Conservation (phyloP, 2,113 vertebrate species). For the Lepus europaeus region DNA sequence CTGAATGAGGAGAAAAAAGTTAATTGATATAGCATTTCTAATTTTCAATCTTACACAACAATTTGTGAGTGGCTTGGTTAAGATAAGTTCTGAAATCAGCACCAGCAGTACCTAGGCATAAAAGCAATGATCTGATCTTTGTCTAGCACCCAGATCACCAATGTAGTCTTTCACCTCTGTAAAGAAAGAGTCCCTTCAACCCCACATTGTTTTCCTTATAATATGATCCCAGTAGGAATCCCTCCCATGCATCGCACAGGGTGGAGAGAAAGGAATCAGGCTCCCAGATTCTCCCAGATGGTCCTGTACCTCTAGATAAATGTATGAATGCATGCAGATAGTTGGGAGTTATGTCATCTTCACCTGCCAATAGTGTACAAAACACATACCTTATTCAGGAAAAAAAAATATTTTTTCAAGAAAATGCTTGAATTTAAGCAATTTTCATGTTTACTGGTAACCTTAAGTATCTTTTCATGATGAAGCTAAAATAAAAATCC, state of each 20-base stretch:
- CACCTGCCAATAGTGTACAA: constrained; percentile 7
- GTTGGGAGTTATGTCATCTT: constrained; percentile 21
- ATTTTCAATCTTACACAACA: constrained; percentile 13
- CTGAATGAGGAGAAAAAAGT: background rate
- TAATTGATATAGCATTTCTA: background rate
- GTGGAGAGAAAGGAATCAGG: background rate
- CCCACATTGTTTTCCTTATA: constrained; percentile 17
- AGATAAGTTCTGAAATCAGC: background rate
- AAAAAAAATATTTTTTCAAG: background rate
- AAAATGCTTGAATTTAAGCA: constrained; percentile 35
- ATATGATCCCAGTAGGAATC: constrained; percentile 11
- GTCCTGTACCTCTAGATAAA: constrained; percentile 7
- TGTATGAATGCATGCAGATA: background rate
- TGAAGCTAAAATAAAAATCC: constrained; percentile 65
- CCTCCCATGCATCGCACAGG: background rate
- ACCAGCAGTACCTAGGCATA: background rate
- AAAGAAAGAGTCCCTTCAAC: constrained; percentile 28
- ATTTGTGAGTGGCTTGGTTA: background rate
- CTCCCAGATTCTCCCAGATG: background rate
- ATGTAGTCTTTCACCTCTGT: background rate
- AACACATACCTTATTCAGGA: constrained; percentile 1
- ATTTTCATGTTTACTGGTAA: background rate
- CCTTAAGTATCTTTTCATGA: constrained; percentile 42
- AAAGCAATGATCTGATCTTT: background rate
- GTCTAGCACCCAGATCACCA: background rate